Evolutionary conservation across 2,797 vertebrate species (phyloP), one percentile per base, ranked within the genome.

Genomic region (Lacerta agilis): DNA sequence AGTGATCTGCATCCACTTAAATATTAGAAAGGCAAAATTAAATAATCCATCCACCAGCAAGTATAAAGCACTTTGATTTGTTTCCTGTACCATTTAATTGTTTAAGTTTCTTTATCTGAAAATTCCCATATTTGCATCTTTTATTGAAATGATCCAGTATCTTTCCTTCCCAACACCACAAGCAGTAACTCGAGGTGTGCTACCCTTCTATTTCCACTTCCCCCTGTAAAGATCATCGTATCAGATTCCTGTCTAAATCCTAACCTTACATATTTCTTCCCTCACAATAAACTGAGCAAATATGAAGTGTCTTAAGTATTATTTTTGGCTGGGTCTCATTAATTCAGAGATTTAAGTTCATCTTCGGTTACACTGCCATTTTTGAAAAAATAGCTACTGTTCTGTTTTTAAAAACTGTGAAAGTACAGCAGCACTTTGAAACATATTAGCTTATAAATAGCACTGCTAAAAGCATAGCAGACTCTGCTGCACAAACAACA

Each of bases 371-470:
- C 72, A 81, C 43, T 90, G 72, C 18, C 0, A n/a, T n/a, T 27
- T 49, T 76, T 27, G 17, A 15, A 36, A 36, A 17, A 79, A 45
- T 18, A 41, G 7, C n/a, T 64, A 55, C 5, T 38, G 1, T 84
- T 25, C 36, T 58, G 18, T 5, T 18, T 77, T 76, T n/a, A 1
- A 87, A 0, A 2, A 88, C 58, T 43, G 66, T 78, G 17, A 90
- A 91, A 93, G 90, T 92, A 76, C 49, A 91, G 83, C 41, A 86
- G 73, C 80, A 89, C 66, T 89, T 86, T 75, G 29, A 94, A 94
- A 93, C 93, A 93, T 92, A 83, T 79, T 82, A 87, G 79, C 78
- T 61, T 93, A 93, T 92, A 96, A 96, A 96, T 90, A 94, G 91
- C 89, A 91, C 86, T 93, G 84, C 67, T 94, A 87, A 93, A 92